These are phyloP conservation scores for Mactra quadrangularis DNA, from an alignment of 1,140 invertebrate genomes.

Conservation along the genomic window DNA sequence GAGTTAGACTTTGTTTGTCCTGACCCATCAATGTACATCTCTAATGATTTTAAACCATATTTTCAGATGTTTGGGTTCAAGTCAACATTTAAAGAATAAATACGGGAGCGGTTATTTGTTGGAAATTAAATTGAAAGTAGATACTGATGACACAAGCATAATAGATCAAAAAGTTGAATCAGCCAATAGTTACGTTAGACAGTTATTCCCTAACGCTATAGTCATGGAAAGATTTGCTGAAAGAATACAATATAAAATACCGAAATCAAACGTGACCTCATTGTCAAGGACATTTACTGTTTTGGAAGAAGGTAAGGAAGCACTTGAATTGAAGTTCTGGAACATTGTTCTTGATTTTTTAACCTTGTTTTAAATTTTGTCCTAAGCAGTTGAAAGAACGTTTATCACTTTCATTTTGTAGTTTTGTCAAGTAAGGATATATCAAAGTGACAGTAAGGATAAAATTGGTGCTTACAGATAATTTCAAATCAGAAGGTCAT, in stretches of 20 bases:
- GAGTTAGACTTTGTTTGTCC: too few relatives aligned
- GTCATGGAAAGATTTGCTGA: conserved; percentile 92
- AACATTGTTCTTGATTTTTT: too few relatives aligned
- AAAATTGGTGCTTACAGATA: too few relatives aligned
- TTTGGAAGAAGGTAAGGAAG: conserved; percentile 89
- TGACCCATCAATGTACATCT: too few relatives aligned
- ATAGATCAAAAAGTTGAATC: conserved; percentile 83
- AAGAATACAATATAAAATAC: conserved; percentile 91
- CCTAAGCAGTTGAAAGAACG: too few relatives aligned
- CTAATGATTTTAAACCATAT: too few relatives aligned
- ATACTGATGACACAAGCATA: not conserved
- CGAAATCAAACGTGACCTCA: conserved; percentile 89
- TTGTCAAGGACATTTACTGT: conserved; percentile 90
- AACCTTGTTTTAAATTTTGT: too few relatives aligned
- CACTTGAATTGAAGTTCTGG: not conserved
- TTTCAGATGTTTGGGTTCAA: conserved; percentile 83
- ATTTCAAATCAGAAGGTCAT: too few relatives aligned
- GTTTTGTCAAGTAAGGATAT: too few relatives aligned
- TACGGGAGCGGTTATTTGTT: conserved; percentile 80
- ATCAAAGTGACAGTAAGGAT: too few relatives aligned
- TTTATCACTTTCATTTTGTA: too few relatives aligned
- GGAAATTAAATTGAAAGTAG: conserved; percentile 88
- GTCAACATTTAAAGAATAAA: conserved; percentile 83
- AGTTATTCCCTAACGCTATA: conserved; percentile 87
- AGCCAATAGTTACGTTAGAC: conserved; percentile 73